Conservation (phyloP, 2,888 invertebrate genomes). For the Spodoptera littoralis region DNA sequence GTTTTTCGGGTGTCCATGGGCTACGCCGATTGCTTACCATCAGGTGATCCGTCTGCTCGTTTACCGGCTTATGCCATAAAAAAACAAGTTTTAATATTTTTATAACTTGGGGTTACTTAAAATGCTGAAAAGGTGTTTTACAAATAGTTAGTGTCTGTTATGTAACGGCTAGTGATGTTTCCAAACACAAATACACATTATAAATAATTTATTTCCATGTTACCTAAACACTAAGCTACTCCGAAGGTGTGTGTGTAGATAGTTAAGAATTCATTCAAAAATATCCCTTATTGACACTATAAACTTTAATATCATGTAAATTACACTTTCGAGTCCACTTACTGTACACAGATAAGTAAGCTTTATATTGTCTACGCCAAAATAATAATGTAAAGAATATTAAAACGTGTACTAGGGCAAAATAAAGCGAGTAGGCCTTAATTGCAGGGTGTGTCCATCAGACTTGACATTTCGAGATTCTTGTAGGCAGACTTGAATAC, state of each 20-base stretch:
- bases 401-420: constrained; percentile 1
- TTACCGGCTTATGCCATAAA: too few species aligned
- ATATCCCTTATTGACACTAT: constrained; percentile 46
- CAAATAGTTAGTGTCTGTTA: not conserved
- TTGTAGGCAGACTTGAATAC: not conserved
- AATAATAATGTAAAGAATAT: constrained; percentile 11
- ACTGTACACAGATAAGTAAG: constrained; percentile 46
- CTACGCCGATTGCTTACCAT: too few species aligned
- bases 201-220: constrained; percentile 63
- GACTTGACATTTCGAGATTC: not conserved
- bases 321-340: constrained; percentile 42
- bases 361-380: constrained; percentile 30
- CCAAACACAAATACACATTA: constrained; percentile 55
- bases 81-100: too few species aligned
- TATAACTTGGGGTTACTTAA: not conserved
- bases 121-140: not conserved
- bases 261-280: constrained; percentile 50
- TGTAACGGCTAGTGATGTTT: constrained; percentile 1
- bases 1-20: too few species aligned
- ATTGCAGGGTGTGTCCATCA: constrained; percentile 4
- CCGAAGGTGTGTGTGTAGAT: constrained; percentile 50
- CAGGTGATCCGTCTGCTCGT: too few species aligned
- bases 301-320: constrained; percentile 46
- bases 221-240: constrained; percentile 58
- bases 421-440: not conserved